Percentiles rank a stretch among this genome's conserved stretches.
Evolutionary conservation across 2,888 invertebrate genomes (phyloP).

Genomic region (Cheilosia impressa): DNA sequence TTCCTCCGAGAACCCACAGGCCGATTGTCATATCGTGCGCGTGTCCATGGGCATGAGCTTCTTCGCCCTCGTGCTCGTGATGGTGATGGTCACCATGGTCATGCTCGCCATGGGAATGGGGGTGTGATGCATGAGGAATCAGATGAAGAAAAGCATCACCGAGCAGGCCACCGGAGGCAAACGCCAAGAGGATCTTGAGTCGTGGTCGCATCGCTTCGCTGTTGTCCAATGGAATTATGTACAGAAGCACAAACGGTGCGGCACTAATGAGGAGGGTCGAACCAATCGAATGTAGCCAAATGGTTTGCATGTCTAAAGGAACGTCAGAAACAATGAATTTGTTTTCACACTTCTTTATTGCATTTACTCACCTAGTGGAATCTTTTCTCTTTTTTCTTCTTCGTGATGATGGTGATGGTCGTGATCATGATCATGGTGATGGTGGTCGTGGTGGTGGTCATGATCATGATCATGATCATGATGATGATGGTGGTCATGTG

Average conservation of each 20-base stretch:
- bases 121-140: conserved; percentile 96
- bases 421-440: conserved; percentile 74
- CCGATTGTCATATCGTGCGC: conserved; percentile 95
- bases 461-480: conserved; percentile 59
- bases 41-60: conserved; percentile 84
- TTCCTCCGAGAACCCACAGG: conserved; percentile 96
- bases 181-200: conserved; percentile 94
- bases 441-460: conserved; percentile 50
- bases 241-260: conserved; percentile 96
- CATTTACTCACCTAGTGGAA: conserved; percentile 77
- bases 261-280: conserved; percentile 97
- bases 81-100: conserved; percentile 80
- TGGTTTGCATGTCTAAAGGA: conserved; percentile 78
- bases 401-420: conserved; percentile 69
- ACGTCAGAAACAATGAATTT: background rate
- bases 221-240: conserved; percentile 96
- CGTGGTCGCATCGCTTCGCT: conserved; percentile 92
- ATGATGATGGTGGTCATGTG: too few relatives aligned
- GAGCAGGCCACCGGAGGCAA: conserved; percentile 97
- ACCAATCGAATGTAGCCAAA: conserved; percentile 92
- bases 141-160: conserved; percentile 99
- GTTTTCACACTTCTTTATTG: background rate
- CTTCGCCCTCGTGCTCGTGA: conserved; percentile 77
- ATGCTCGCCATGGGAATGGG: conserved; percentile 83
- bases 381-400: conserved; percentile 60